Percentiles rank a stretch among this genome's conserved stretches.
phyloP scores from a whole-genome alignment of 2,888 invertebrate genomes.

The Oscheius sp. region DNA sequence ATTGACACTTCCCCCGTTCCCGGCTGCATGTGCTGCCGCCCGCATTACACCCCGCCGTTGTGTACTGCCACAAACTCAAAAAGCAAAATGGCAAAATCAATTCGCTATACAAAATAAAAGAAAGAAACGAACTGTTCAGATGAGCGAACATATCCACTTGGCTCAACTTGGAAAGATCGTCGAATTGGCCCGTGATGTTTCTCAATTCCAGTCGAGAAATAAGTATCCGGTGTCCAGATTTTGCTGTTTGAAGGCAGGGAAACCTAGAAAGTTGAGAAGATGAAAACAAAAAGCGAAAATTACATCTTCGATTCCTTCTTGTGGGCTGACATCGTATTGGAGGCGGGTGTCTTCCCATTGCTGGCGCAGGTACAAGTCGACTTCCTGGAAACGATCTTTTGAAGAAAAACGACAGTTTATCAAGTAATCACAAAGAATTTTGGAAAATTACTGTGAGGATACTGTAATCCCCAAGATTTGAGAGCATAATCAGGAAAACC shows the following conservation, averaged over 20 bases:
- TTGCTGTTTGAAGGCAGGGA: constrained; percentile 56
- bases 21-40: background rate
- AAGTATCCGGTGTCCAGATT: constrained; percentile 72
- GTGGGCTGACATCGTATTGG: constrained; percentile 67
- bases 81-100: background rate
- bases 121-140: constrained; percentile 55
- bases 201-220: constrained; percentile 61
- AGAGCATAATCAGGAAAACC: too few species aligned
- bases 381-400: constrained; percentile 61
- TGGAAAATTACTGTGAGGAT: too few species aligned
- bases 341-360: constrained; percentile 71
- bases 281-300: background rate
- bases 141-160: constrained; percentile 63
- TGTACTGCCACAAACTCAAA: background rate
- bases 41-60: background rate
- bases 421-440: too few species aligned
- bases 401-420: too few species aligned
- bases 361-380: constrained; percentile 71
- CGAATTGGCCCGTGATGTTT: constrained; percentile 5
- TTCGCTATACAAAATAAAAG: background rate
- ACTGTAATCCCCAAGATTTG: too few species aligned
- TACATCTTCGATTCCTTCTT: constrained; percentile 66
- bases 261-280: constrained; percentile 36
- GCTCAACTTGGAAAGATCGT: constrained; percentile 59
- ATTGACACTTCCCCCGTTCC: constrained; percentile 2